These are phyloP conservation scores for Microplitis mediator DNA, from an alignment of 1,140 invertebrate species.

Conservation along the genomic window DNA sequence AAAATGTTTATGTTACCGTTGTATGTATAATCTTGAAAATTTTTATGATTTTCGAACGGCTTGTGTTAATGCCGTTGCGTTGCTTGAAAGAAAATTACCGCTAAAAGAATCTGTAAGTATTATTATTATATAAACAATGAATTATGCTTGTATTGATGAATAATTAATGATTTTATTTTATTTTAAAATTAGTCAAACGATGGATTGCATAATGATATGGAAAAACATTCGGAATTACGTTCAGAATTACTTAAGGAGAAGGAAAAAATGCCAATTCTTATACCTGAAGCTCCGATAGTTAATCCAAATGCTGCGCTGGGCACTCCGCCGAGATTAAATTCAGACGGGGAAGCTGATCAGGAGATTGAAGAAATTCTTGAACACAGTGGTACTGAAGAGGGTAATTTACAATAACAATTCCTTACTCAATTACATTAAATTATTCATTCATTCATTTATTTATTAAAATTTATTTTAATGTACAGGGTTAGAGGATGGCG, in stretches of 20 bases:
- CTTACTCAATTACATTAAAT: neutral
- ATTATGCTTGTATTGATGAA: neutral
- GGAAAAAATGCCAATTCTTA: slow-evolving; percentile 56
- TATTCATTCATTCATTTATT: neutral
- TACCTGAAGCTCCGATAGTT: slow-evolving; percentile 59
- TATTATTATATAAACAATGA: neutral
- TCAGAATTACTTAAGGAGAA: slow-evolving; percentile 50
- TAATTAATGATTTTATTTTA: neutral
- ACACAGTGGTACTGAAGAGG: slow-evolving; percentile 55
- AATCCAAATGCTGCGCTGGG: slow-evolving; percentile 61
- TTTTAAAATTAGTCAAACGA: slow-evolving; percentile 23
- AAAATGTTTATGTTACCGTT: slow-evolving; percentile 63
- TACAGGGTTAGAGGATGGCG: slow-evolving; percentile 42
- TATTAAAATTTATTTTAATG: neutral
- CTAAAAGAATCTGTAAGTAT: slow-evolving; percentile 21
- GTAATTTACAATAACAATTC: slow-evolving; percentile 31
- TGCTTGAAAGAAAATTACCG: slow-evolving; percentile 55
- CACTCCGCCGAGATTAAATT: slow-evolving; percentile 59
- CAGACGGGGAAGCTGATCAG: slow-evolving; percentile 53
- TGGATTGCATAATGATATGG: slow-evolving; percentile 21
- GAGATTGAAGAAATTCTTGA: slow-evolving; percentile 55
- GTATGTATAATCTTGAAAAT: slow-evolving; percentile 65
- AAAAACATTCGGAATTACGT: slow-evolving; percentile 42
- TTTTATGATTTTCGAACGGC: slow-evolving; percentile 64
- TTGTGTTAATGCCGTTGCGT: slow-evolving; percentile 60